Percentiles rank a stretch among this genome's conserved stretches.
Conservation (phyloP, 2,113 vertebrate genomes). For the Rhinichthys klamathensis region DNA sequence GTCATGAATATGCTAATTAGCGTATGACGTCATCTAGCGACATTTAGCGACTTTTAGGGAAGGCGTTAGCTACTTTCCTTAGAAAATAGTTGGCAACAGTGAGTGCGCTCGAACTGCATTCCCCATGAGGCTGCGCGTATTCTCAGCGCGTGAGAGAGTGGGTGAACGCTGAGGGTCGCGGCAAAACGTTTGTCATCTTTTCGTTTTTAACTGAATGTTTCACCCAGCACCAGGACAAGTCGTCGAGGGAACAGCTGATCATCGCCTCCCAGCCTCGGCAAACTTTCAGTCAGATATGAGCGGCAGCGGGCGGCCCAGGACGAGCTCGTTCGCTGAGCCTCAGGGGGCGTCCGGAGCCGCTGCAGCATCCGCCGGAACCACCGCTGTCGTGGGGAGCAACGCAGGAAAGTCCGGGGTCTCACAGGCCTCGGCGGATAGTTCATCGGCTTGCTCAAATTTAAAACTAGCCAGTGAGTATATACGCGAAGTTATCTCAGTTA, state of each 20-base stretch:
- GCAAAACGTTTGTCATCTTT: slow-evolving; percentile 49
- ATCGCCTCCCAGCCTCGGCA: slow-evolving; percentile 65
- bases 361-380: slow-evolving; percentile 73
- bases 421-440: slow-evolving; percentile 78
- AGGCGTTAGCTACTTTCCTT: too few relatives aligned
- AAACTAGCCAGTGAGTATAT: slow-evolving; percentile 76
- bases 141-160: slow-evolving; percentile 69
- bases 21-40: too few relatives aligned
- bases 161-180: slow-evolving; percentile 64
- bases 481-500: background rate
- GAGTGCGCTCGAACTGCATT: slow-evolving; percentile 66
- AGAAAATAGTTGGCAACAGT: too few relatives aligned
- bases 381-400: slow-evolving; percentile 79
- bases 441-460: slow-evolving; percentile 75
- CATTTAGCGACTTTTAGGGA: too few relatives aligned
- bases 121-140: slow-evolving; percentile 73
- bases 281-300: slow-evolving; percentile 77
- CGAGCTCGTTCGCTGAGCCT: slow-evolving; percentile 82
- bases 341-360: slow-evolving; percentile 76
- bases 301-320: slow-evolving; percentile 83
- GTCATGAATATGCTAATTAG: too few relatives aligned
- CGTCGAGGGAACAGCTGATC: slow-evolving; percentile 58
- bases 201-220: slow-evolving; percentile 64
- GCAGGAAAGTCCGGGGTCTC: slow-evolving; percentile 81
- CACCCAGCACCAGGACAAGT: slow-evolving; percentile 51